phyloP scores from a whole-genome alignment of 2,797 vertebrate genomes.

The Urocyon cinereoargenteus region DNA sequence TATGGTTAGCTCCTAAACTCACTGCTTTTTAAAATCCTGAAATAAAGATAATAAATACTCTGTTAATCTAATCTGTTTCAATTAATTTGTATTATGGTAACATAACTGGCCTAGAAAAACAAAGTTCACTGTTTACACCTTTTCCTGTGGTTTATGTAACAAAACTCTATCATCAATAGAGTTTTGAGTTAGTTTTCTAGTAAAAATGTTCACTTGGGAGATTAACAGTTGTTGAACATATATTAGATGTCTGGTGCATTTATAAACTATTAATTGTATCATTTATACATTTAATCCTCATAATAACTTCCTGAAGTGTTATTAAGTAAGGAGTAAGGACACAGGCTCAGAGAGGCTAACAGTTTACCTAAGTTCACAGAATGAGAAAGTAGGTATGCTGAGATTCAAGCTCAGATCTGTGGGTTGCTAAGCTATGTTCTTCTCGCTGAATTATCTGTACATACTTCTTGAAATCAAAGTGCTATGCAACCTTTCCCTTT shows the following conservation, averaged over 20 bases:
- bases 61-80: conserved; percentile 24
- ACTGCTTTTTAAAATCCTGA: conserved; percentile 46
- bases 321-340: conserved; percentile 36
- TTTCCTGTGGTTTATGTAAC: conserved; percentile 17
- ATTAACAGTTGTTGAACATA: neutral
- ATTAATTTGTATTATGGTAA: conserved; percentile 24
- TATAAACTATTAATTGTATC: neutral
- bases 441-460: neutral
- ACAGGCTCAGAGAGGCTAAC: neutral
- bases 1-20: conserved; percentile 30
- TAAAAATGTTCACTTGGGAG: neutral
- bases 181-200: conserved; percentile 44
- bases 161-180: neutral
- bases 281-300: neutral
- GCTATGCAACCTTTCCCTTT: neutral
- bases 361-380: neutral
- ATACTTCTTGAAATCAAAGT: neutral
- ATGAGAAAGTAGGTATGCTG: neutral
- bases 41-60: conserved; percentile 52
- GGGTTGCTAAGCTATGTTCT: neutral
- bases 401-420: neutral
- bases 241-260: neutral
- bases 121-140: neutral
- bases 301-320: neutral
- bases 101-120: neutral